A percentile compares a stretch with the other conserved stretches of the same genome.
These are phyloP conservation scores for Leptothorax acervorum DNA, from an alignment of 2,888 invertebrate genomes.

Conservation along the genomic window DNA sequence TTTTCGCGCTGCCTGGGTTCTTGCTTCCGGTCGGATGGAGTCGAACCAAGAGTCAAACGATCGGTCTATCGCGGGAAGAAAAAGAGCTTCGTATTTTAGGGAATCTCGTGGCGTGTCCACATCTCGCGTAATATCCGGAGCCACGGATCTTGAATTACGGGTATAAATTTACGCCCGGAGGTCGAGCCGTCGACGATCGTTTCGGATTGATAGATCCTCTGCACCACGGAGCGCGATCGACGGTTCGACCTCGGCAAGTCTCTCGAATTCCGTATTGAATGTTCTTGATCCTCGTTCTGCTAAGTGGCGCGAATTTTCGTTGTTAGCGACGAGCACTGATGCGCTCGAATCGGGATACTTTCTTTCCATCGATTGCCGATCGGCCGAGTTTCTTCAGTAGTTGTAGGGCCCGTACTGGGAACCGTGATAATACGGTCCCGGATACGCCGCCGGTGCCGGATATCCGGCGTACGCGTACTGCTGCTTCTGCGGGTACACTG, in stretches of 20 bases:
- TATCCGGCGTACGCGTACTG: constrained; percentile 96
- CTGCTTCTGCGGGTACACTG: constrained; percentile 98
- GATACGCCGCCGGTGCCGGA: constrained; percentile 93
- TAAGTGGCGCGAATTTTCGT: constrained; percentile 22
- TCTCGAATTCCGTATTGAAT: constrained; percentile 17
- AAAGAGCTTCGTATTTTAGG: constrained; percentile 10
- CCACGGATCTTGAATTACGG: background rate
- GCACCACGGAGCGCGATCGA: background rate
- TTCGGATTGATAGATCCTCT: background rate
- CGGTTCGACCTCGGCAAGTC: constrained; percentile 27
- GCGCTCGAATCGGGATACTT: constrained; percentile 53
- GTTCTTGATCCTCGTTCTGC: constrained; percentile 27
- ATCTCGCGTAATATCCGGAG: background rate
- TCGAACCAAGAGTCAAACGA: constrained; percentile 31
- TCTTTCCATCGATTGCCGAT: constrained; percentile 51
- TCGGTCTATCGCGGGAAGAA: constrained; percentile 46
- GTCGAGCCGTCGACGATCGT: background rate
- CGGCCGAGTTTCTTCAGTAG: constrained; percentile 88
- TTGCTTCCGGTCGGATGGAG: constrained; percentile 34
- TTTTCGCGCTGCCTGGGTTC: background rate
- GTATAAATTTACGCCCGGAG: background rate
- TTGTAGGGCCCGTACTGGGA: constrained; percentile 97
- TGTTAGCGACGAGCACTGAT: constrained; percentile 45
- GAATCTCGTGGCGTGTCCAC: background rate
- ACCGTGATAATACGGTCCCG: constrained; percentile 95